Base-by-base conservation (phyloP, 2,888 invertebrate genomes). In the Chalcosyrphus nemorum region DNA sequence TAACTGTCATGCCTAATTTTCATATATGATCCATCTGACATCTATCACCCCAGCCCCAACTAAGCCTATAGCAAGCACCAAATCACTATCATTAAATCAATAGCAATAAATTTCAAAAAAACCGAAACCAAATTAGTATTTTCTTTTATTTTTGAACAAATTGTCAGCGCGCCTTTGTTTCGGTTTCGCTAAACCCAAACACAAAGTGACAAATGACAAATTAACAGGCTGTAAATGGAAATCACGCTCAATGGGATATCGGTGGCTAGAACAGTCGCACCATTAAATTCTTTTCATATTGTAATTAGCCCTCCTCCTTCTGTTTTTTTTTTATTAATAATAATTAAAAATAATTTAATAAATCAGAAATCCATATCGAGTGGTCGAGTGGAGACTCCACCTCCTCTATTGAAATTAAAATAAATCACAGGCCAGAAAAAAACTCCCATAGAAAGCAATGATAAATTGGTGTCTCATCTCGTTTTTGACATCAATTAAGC, bases 161-260 rank as follows among this genome's bases (percentile, higher is more conserved):
- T 74, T 76, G 81, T 70, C 81, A 76, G 56, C 56, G 61, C 47
- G n/a, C n/a, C n/a, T n/a, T n/a, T 29, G 63, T 81, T 76, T n/a
- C n/a, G n/a, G 76, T 81, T 74, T 59, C 50, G 50, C 50, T 52
- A 52, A n/a, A 59, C 41, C 41, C 57, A 65, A 32, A 24, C 29
- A 32, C 32, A 24, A 47, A 59, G 7, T 59, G 59, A 76, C 57
- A 76, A 76, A 78, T 78, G 66, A 82, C 59, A 82, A 78, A 65
- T 82, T 78, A 78, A 82, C 72, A 82, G 77, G 66, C 66, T 61
- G 66, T 68, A 61, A 68, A 57, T 66, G 54, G 54, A 57, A 72
- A 56, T 47, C 47, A 61, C n/a, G 24, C 66, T 47, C 77, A 38
- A 59, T 72, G 61, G 70, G 74, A 19, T 38, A 19, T 27, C 78